phyloP scores from a whole-genome alignment of 2,113 vertebrate genomes.

The Solea solea region DNA sequence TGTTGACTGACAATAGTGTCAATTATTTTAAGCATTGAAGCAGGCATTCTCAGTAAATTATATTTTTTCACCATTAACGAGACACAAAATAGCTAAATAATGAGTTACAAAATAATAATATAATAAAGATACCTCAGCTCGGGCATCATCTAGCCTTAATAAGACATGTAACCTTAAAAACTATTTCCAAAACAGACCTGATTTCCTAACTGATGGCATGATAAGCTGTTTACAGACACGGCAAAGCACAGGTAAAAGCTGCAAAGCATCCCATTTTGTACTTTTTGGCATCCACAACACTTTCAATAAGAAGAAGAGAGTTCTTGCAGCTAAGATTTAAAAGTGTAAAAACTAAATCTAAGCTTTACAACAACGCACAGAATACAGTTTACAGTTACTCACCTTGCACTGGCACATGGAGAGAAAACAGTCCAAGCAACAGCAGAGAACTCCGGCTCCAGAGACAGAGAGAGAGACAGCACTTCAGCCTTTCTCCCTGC shows the following conservation, averaged over 20 bases:
- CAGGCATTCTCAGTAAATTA: too few relatives aligned
- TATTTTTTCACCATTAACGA: too few relatives aligned
- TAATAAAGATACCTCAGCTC: too few relatives aligned
- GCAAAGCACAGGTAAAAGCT: constrained; percentile 1
- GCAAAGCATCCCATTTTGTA: background rate
- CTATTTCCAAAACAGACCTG: background rate
- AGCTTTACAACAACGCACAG: background rate
- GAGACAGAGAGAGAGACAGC: constrained; percentile 61
- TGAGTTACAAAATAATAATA: too few relatives aligned
- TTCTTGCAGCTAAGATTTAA: background rate
- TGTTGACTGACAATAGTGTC: too few relatives aligned
- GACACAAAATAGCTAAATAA: too few relatives aligned
- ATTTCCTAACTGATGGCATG: background rate
- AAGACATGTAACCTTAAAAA: too few relatives aligned
- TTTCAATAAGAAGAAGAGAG: background rate
- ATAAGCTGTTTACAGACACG: background rate
- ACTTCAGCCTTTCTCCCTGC: constrained; percentile 68
- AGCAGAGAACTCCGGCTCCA: constrained; percentile 76
- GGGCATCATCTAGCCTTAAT: too few relatives aligned
- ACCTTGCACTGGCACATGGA: constrained; percentile 80
- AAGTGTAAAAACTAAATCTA: too few relatives aligned
- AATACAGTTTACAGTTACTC: constrained; percentile 69
- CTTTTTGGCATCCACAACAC: background rate
- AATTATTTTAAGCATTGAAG: too few relatives aligned
- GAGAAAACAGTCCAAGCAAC: constrained; percentile 74